Percentiles rank a stretch among this genome's conserved stretches.
phyloP scores from a whole-genome alignment of 2,113 vertebrate genomes.

The Pristiophorus japonicus region DNA sequence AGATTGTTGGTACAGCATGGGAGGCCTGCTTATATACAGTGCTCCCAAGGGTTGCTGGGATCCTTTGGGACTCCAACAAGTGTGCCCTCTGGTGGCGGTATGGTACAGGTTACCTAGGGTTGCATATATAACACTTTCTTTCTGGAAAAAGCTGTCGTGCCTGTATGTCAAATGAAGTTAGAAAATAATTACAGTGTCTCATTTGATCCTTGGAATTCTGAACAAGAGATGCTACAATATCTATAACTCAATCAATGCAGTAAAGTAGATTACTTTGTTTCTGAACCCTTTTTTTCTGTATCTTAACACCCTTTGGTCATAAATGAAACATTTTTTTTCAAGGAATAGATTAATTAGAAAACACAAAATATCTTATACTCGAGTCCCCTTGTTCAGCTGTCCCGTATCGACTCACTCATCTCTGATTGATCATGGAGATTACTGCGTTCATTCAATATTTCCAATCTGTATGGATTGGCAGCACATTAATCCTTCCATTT shows the following conservation, averaged over 20 bases:
- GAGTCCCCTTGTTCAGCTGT: neutral
- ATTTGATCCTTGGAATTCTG: neutral
- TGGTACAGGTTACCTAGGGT: too few relatives aligned
- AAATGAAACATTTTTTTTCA: neutral
- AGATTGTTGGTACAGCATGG: too few relatives aligned
- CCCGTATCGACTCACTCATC: neutral
- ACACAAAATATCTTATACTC: neutral
- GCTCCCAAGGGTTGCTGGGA: too few relatives aligned
- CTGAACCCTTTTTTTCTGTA: neutral
- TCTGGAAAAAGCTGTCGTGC: neutral
- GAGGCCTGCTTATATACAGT: too few relatives aligned
- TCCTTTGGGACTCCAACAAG: too few relatives aligned
- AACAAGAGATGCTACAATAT: neutral
- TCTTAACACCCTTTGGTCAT: too few relatives aligned
- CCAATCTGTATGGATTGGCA: neutral
- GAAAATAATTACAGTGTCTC: neutral
- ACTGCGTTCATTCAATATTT: neutral
- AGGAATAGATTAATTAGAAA: neutral
- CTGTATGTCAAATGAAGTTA: neutral
- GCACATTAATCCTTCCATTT: neutral
- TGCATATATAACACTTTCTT: too few relatives aligned
- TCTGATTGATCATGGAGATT: neutral
- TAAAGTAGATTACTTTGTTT: slow-evolving; percentile 2
- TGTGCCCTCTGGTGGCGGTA: too few relatives aligned
- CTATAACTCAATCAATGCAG: neutral